Conservation (phyloP, 2,797 vertebrate genomes). For the Molossus alvarezi region DNA sequence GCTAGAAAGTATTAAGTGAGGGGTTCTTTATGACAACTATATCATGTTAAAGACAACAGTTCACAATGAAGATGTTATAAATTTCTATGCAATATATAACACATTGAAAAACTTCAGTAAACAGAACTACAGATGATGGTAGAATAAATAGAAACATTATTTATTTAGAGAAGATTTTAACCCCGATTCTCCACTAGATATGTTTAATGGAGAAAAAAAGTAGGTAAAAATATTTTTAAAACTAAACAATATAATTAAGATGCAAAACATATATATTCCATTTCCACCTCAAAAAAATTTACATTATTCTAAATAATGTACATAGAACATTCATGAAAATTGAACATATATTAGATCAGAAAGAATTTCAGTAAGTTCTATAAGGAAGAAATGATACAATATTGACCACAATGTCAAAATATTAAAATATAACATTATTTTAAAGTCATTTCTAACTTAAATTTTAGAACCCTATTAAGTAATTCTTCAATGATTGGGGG, state of each 20-base stretch:
- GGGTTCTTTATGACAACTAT: background rate
- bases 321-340: background rate
- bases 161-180: background rate
- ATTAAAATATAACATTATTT: background rate
- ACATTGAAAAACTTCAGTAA: background rate
- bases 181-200: background rate
- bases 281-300: background rate
- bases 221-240: too few relatives aligned
- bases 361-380: background rate
- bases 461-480: background rate
- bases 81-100: constrained; percentile 10
- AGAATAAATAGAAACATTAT: background rate
- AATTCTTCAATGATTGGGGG: background rate
- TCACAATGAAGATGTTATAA: background rate
- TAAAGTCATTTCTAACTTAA: background rate
- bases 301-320: background rate
- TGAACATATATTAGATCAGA: background rate
- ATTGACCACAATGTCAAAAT: background rate
- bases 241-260: background rate
- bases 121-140: background rate
- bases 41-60: constrained; percentile 15
- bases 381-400: background rate
- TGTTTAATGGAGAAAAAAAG: background rate
- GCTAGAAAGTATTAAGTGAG: background rate
- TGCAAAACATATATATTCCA: background rate